phyloP scores from a whole-genome alignment of 2,113 vertebrate species.

The Grammomys surdaster region DNA sequence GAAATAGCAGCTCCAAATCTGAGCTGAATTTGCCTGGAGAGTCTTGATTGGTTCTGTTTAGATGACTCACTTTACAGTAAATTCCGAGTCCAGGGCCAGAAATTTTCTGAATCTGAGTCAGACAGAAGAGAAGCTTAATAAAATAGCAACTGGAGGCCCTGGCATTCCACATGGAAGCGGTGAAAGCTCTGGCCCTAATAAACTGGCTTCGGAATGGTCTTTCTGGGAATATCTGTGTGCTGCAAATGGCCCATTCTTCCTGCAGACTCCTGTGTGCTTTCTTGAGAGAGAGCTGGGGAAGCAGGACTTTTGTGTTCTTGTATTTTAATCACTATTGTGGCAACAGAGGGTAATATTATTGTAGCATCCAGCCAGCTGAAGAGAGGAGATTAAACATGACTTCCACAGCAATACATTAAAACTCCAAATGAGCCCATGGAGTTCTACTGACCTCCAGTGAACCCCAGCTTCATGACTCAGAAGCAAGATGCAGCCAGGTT shows the following conservation, averaged over 20 bases:
- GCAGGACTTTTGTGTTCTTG: not conserved
- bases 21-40: constrained; percentile 29
- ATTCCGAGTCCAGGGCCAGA: constrained; percentile 42
- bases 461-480: constrained; percentile 60
- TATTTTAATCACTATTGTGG: not conserved
- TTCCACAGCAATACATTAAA: constrained; percentile 54
- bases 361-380: constrained; percentile 19
- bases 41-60: not conserved
- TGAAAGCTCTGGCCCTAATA: constrained; percentile 44
- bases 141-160: not conserved
- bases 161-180: not conserved
- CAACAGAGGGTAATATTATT: not conserved
- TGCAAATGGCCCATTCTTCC: constrained; percentile 47
- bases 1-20: constrained; percentile 35
- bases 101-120: constrained; percentile 38
- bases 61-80: constrained; percentile 62
- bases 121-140: constrained; percentile 31
- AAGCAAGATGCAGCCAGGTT: constrained; percentile 60
- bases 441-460: constrained; percentile 66
- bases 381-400: constrained; percentile 72
- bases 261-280: constrained; percentile 24
- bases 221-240: constrained; percentile 66
- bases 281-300: constrained; percentile 47
- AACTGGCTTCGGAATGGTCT: constrained; percentile 44
- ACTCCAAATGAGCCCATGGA: constrained; percentile 7